A percentile compares a stretch with the other conserved stretches of the same genome.
Conservation (phyloP, 2,113 vertebrate genomes). For the Lagopus muta region DNA sequence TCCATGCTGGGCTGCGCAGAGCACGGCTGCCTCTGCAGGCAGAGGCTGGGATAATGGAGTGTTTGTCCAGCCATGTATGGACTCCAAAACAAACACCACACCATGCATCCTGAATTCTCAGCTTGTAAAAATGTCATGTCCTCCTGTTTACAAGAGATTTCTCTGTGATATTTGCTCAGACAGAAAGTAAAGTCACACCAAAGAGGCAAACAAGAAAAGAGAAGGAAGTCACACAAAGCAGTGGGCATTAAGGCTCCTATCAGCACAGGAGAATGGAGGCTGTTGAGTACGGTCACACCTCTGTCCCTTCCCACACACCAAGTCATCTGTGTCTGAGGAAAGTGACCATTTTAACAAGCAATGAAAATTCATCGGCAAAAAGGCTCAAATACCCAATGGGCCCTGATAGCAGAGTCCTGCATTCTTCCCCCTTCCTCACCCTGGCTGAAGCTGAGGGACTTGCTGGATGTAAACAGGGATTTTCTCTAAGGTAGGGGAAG, state of each 20-base stretch:
- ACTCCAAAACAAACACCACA: conserved; percentile 65
- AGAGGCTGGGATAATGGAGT: conserved; percentile 13
- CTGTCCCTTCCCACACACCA: not conserved
- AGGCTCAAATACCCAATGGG: not conserved
- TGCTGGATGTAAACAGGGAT: not conserved
- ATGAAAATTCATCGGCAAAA: not conserved
- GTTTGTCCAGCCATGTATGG: conserved; percentile 13
- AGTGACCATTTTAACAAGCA: not conserved
- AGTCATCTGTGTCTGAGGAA: not conserved
- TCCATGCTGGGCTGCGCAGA: not conserved
- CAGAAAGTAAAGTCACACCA: conserved; percentile 56
- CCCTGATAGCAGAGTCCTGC: not conserved
- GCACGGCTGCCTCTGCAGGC: not conserved
- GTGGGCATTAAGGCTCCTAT: conserved; percentile 9
- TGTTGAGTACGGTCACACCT: rapidly evolving
- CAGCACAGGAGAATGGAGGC: not conserved
- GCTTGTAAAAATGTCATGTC: conserved; percentile 57
- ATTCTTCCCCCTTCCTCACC: not conserved
- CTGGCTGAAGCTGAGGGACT: not conserved
- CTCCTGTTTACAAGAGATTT: conserved; percentile 60
- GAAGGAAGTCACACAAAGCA: conserved; percentile 54
- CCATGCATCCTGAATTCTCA: conserved; percentile 24
- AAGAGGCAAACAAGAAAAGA: conserved; percentile 42
- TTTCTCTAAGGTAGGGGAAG: not conserved
- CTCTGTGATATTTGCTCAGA: conserved; percentile 62